Base-by-base conservation (phyloP, 2,888 invertebrate genomes). In the Seira musarum region DNA sequence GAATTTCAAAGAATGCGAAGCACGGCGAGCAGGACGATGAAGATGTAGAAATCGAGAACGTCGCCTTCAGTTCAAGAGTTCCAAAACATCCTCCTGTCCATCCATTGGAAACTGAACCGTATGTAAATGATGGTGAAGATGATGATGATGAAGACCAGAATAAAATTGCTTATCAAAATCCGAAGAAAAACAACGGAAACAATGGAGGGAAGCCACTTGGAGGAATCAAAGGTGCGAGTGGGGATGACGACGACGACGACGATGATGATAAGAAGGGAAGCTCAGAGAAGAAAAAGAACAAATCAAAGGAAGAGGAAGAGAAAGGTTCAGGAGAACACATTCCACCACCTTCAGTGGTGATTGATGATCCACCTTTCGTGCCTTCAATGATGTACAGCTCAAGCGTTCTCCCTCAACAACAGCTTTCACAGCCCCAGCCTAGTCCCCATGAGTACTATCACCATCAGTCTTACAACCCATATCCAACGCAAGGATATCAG, bases 231-330 rank as follows among this genome's bases (percentile, higher is more conserved):
- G 64, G 49, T 1, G 65, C 49, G 15, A 22, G 21, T 2, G 78
- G 49, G 13, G 73, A 80, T n/a, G 67, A 66, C 25, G 69, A 74
- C 22, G 80, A 74, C 22, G 80, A 75, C 17, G 46, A 69, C 1
- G 61, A 68, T 63, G 25, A 69, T 24, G 60, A 70, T 15, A 25
- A 68, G 22, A 68, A 49, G 15, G 46, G 46, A 5, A 40, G 17
- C 8, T 30, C 65, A 5, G 13, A 63, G 1, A 63, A 2, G n/a
- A 30, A 63, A 2, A 61, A 21, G 61, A 61, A 61, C 8, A 22
- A 8, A 19, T 60, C 57, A 35, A 60, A 70, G 15, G n/a, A 76
- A 6, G 64, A 25, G 13, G 49, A 76, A 24, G 75, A 67, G 10
- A 61, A 75, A 13, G 66, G 66, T 2, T 65, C 65, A 35, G 66